A percentile compares a stretch with the other conserved stretches of the same genome.
phyloP scores from a whole-genome alignment of 2,888 invertebrate species.

The Apamea monoglypha region DNA sequence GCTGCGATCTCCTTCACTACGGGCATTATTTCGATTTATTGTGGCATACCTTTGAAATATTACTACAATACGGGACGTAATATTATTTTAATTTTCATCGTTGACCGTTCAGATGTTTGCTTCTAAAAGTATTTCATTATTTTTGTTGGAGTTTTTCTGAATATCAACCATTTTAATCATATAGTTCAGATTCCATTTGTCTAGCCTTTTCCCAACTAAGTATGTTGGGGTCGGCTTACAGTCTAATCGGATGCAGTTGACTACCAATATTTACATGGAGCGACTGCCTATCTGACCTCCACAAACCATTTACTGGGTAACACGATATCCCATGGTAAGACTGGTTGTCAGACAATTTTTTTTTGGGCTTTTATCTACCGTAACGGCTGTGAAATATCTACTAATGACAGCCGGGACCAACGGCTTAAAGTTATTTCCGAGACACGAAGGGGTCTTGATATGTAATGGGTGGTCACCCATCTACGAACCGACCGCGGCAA shows the following conservation, averaged over 20 bases:
- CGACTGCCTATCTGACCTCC: too few relatives aligned
- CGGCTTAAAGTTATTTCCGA: too few relatives aligned
- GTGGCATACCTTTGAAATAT: slow-evolving; percentile 46
- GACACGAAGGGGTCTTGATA: not conserved
- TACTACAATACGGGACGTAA: slow-evolving; percentile 22
- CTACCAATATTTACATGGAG: too few relatives aligned
- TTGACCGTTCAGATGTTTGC: not conserved
- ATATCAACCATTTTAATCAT: slow-evolving; percentile 4
- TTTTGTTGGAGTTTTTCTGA: not conserved
- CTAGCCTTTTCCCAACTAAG: too few relatives aligned
- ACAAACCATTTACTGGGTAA: too few relatives aligned
- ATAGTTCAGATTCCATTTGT: not conserved
- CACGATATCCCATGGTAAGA: too few relatives aligned
- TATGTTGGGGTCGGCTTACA: too few relatives aligned
- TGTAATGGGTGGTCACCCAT: not conserved
- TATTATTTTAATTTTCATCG: slow-evolving; percentile 21
- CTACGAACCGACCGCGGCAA: not conserved
- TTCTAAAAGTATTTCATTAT: not conserved
- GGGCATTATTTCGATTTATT: slow-evolving; percentile 66
- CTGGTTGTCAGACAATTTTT: not conserved
- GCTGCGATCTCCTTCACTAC: slow-evolving; percentile 64
- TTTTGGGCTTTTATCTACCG: not conserved
- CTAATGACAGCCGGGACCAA: too few relatives aligned
- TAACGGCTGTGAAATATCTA: too few relatives aligned
- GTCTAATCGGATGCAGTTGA: too few relatives aligned